Base-by-base conservation (phyloP, 2,888 invertebrate genomes). In the Cosmopolites sordidus region DNA sequence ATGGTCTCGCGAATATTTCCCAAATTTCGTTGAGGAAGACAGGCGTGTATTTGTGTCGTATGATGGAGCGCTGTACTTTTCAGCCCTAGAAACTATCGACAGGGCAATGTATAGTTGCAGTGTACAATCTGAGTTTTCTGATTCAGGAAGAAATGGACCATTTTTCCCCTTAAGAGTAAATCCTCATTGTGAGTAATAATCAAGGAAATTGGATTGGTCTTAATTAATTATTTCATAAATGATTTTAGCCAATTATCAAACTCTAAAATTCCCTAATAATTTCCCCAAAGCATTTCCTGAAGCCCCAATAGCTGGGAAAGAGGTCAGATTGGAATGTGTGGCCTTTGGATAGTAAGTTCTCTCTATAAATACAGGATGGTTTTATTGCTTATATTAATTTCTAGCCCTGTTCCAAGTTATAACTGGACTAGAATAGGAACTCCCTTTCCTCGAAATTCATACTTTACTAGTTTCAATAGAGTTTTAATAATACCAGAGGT, bases 201-300 rank as follows among this genome's bases (percentile, higher is more conserved):
- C 8, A 1, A 2, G 5, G 6, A 16, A 44, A 44, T 29, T 12
- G 3, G 8, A 3, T 9, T 11, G 3, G n/a, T 33, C 11, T 9
- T 33, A 9, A 33, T 33, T 9, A 16, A 30, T 30, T 44, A 17
- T 17, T 38, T 38, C 27, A 22, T 2, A 42, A 12, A 15, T 51
- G 44, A 63, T 71, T 71, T 48, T 67, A 83, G 83, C 92, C 38
- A 91, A 91, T 71, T 92, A 88, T 67, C 93, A 95, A 68, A 89
- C 92, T 58, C 76, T 97, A 37, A 89, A 92, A 68, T 95, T 97
- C 67, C 89, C 95, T 0, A 93, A 92, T 69, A 92, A 91, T 66
- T 98, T 98, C 65, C 97, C 97, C 0, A 95, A 94, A 77, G 86
- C 90, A 1, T 97, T 94, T 68, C 97, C 97, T 0, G 92, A 92